A percentile compares a stretch with the other conserved stretches of the same genome.
These are phyloP conservation scores for Calameuta idolon DNA, from an alignment of 2,888 invertebrate genomes.

Conservation along the genomic window DNA sequence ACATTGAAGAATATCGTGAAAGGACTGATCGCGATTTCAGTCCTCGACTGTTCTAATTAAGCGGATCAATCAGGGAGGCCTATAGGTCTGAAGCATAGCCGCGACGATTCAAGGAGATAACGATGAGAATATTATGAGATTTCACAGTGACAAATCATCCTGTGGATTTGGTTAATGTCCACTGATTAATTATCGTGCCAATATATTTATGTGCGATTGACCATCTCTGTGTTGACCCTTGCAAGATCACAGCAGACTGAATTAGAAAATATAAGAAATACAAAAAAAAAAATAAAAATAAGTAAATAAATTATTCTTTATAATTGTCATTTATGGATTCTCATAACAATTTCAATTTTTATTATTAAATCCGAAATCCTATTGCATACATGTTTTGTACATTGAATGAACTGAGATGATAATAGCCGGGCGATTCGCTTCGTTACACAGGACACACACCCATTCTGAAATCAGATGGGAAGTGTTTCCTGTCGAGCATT, in stretches of 20 bases:
- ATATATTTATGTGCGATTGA: conserved; percentile 16
- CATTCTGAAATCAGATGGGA: conserved; percentile 55
- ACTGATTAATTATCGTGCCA: conserved; percentile 13
- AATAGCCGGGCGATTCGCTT: conserved; percentile 35
- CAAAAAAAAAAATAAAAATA: not conserved
- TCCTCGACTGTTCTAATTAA: conserved; percentile 1
- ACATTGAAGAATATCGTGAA: not conserved
- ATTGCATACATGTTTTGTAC: not conserved
- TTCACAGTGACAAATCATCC: conserved; percentile 13
- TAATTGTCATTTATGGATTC: too few species aligned
- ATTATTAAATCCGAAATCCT: not conserved
- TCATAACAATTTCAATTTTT: not conserved
- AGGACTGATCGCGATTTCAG: not conserved
- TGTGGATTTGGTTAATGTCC: not conserved
- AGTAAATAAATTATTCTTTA: not conserved
- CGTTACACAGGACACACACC: conserved; percentile 45
- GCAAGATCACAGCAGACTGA: not conserved
- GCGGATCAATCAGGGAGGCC: conserved; percentile 15
- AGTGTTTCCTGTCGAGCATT: conserved; percentile 53
- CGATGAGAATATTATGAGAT: not conserved
- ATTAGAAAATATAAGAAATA: not conserved
- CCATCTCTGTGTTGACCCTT: conserved; percentile 1
- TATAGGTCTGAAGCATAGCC: conserved; percentile 4
- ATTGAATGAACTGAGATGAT: not conserved
- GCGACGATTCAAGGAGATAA: conserved; percentile 6